Evolutionary conservation across 92 coral and sea anemone species (phyloP).

Genomic region (Meandrina meandrites): DNA sequence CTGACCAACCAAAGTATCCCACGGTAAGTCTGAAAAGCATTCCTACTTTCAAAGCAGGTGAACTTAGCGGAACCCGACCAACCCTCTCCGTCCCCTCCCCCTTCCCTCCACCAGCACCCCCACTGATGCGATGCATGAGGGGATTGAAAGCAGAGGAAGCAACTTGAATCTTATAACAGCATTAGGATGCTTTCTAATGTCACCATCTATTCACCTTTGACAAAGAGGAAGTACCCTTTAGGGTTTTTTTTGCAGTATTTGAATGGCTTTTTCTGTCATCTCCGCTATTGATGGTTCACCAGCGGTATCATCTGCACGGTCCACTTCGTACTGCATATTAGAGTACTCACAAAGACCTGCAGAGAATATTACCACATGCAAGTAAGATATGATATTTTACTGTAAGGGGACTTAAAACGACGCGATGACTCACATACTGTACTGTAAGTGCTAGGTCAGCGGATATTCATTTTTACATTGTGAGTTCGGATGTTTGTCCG

Average conservation of each 20-base stretch:
- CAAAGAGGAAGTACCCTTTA: slow-evolving; percentile 73
- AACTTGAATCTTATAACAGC: neutral
- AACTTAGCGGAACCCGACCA: too few relatives aligned
- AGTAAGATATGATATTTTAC: neutral
- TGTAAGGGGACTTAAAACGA: neutral
- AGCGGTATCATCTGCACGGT: slow-evolving; percentile 51
- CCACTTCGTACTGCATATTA: slow-evolving; percentile 76
- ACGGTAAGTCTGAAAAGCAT: too few relatives aligned
- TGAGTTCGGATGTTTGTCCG: slow-evolving; percentile 61
- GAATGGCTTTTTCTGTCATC: slow-evolving; percentile 81
- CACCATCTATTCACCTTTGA: slow-evolving; percentile 57
- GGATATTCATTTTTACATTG: too few relatives aligned
- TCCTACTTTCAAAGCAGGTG: too few relatives aligned
- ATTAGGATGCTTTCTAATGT: neutral
- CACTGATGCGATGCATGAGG: too few relatives aligned
- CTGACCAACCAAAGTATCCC: neutral
- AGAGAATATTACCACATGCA: too few relatives aligned
- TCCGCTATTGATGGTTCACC: slow-evolving; percentile 82
- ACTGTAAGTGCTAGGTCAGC: too few relatives aligned
- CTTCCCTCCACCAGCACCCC: neutral
- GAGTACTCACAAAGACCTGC: slow-evolving; percentile 72
- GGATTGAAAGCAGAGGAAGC: neutral
- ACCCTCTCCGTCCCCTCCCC: neutral
- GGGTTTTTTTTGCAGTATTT: slow-evolving; percentile 71
- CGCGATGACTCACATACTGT: too few relatives aligned